These are phyloP conservation scores for Drosophila anomelani DNA, from an alignment of 2,888 invertebrate species.

Conservation along the genomic window DNA sequence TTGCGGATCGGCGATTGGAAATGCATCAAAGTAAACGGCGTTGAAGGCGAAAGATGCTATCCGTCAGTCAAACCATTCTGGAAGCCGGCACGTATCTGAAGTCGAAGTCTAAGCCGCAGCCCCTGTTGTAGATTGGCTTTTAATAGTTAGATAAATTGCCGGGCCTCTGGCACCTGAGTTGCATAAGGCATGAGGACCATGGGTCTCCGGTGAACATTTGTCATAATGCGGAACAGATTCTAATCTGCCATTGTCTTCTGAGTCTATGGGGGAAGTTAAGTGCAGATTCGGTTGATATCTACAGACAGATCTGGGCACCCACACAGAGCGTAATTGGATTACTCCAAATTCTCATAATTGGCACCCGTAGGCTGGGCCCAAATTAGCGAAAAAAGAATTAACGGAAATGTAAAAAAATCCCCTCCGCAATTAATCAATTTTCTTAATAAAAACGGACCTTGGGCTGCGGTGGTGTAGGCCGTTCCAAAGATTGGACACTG, in stretches of 20 bases:
- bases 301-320: conserved; percentile 20
- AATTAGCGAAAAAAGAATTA: conserved; percentile 67
- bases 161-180: conserved; percentile 65
- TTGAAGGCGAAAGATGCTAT: conserved; percentile 64
- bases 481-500: conserved; percentile 45
- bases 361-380: conserved; percentile 35
- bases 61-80: conserved; percentile 39
- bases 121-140: conserved; percentile 60
- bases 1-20: conserved; percentile 42
- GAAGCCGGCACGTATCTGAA: conserved; percentile 61
- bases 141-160: conserved; percentile 68
- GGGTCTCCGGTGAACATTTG: conserved; percentile 57
- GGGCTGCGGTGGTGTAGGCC: conserved; percentile 55
- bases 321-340: conserved; percentile 53
- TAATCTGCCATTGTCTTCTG: conserved; percentile 11
- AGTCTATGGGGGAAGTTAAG: conserved; percentile 15
- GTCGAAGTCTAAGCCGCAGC: conserved; percentile 20
- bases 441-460: conserved; percentile 61
- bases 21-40: conserved; percentile 55
- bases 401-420: conserved; percentile 51
- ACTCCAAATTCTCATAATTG: conserved; percentile 52
- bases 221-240: conserved; percentile 73
- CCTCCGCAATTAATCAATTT: conserved; percentile 70
- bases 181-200: conserved; percentile 46
- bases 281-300: conserved; percentile 25